These are phyloP conservation scores for Amiota mariae DNA, from an alignment of 2,888 invertebrate species.

Conservation along the genomic window DNA sequence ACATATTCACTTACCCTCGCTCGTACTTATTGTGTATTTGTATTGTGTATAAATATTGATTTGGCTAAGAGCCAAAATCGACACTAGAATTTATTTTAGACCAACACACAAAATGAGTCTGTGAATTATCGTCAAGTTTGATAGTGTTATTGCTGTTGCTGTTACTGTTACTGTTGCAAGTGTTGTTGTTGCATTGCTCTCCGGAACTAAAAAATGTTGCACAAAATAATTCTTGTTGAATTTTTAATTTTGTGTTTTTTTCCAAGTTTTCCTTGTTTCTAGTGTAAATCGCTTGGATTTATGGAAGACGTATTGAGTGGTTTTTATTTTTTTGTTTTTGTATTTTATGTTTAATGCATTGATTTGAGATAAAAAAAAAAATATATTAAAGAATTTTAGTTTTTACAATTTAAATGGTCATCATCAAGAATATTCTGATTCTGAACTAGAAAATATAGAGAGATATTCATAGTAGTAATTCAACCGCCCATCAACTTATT, in stretches of 20 bases:
- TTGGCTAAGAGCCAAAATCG: slow-evolving; percentile 43
- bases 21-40: background rate
- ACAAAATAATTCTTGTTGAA: background rate
- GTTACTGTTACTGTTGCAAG: slow-evolving; percentile 40
- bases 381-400: no score
- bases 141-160: slow-evolving; percentile 34
- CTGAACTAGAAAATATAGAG: no score
- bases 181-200: slow-evolving; percentile 33
- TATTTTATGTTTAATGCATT: background rate
- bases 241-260: no score
- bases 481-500: no score
- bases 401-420: no score
- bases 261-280: background rate
- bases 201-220: background rate
- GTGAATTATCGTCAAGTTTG: slow-evolving; percentile 11
- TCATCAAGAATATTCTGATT: no score
- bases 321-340: no score
- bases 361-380: no score
- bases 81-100: slow-evolving; percentile 20
- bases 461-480: no score
- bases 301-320: background rate
- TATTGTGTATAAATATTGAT: slow-evolving; percentile 42
- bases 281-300: slow-evolving; percentile 18
- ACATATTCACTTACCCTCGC: background rate
- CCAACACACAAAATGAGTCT: slow-evolving; percentile 16